Evolutionary conservation across 2,888 invertebrate genomes (phyloP), one percentile per base, ranked within the genome.

Genomic region (Ophion ellenae): DNA sequence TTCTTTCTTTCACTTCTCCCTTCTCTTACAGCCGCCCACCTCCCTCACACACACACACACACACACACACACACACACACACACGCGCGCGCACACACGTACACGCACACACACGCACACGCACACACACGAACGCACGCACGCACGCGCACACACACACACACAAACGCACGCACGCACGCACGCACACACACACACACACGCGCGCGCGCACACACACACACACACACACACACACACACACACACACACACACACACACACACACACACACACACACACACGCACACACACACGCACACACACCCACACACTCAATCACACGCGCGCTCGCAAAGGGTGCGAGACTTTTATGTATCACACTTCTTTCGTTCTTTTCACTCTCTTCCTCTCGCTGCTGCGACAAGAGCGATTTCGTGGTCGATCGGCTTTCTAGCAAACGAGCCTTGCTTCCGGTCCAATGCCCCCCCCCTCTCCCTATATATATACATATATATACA

Each of bases 391-490:
- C 45, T 63, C 28, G 14, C 63, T 76, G 47, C 28, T 32, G 64
- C 75, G 70, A 59, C 69, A 57, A 74, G 81, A 77, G 66, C 84
- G 74, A 88, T 88, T 86, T 88, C 83, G 84, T 81, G 87, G 86
- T 88, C 85, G 85, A 88, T 88, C 83, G 84, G 75, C 75, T 88
- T 85, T 63, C 64, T 75, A 67, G 71, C 81, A 76, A 88, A 86
- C 83, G 87, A 85, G 85, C 82, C 83, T 74, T 80, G 57, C 85
- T 83, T 85, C 85, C 86, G 87, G 70, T 80, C 75, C 47, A 63
- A 61, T 76, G 53, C 17, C 7, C 59, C 53, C 17, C 53, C 53
- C 53, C 53, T 47, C 11, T 14, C 9, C 11, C 61, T 61, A 4
- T 47, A 11, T 7, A 24, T 14, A n/a, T 17, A 10, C 4, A 10